phyloP scores from a whole-genome alignment of 1,140 invertebrate species.

The Phocides pigmalion region DNA sequence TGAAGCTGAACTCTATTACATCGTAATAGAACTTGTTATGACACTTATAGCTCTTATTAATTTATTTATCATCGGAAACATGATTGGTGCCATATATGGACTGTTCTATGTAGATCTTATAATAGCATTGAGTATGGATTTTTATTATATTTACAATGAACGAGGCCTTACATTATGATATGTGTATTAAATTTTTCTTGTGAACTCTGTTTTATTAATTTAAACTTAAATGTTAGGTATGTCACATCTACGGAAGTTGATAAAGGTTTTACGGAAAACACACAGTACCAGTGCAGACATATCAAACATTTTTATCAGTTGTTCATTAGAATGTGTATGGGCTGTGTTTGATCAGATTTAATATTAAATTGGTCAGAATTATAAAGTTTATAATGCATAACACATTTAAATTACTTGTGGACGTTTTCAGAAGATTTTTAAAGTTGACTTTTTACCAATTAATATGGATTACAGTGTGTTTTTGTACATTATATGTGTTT shows the following conservation, averaged over 20 bases:
- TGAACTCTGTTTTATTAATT: conserved; percentile 36
- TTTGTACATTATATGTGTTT: conserved; percentile 38
- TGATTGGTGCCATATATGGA: conserved; percentile 66
- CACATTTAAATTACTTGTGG: conserved; percentile 35
- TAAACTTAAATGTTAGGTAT: not conserved
- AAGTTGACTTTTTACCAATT: conserved; percentile 50
- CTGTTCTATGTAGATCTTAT: conserved; percentile 73
- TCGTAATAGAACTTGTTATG: conserved; percentile 58
- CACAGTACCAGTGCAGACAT: not conserved
- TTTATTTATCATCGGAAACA: conserved; percentile 54
- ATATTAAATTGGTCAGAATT: conserved; percentile 11
- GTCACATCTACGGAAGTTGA: conserved; percentile 8
- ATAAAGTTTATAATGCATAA: conserved; percentile 36
- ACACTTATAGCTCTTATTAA: conserved; percentile 53
- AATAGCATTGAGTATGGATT: conserved; percentile 66
- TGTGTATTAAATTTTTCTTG: not conserved
- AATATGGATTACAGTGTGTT: conserved; percentile 42
- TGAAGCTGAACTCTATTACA: conserved; percentile 70
- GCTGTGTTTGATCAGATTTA: conserved; percentile 13
- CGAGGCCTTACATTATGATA: conserved; percentile 55
- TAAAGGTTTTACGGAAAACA: not conserved
- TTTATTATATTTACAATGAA: conserved; percentile 64
- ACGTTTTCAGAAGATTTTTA: conserved; percentile 41
- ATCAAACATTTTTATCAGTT: not conserved
- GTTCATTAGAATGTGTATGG: not conserved